Conservation (phyloP, 2,113 vertebrate species). For the Mus spicilegus region DNA sequence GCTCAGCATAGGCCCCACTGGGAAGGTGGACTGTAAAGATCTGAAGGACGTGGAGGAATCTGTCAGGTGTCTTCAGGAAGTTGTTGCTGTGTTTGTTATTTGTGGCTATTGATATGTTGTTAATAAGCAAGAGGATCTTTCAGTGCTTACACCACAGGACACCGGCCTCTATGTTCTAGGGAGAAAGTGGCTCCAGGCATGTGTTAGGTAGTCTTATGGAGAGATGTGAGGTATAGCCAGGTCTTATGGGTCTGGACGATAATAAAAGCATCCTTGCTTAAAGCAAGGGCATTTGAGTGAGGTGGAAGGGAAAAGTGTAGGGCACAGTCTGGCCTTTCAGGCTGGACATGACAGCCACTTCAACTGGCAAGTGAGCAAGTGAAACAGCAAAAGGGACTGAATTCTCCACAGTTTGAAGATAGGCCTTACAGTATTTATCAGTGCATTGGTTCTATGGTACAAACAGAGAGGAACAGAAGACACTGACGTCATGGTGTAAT, state of each 20-base stretch:
- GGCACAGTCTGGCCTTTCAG: neutral
- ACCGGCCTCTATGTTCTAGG: neutral
- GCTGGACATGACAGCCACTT: neutral
- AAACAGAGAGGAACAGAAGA: too few relatives aligned
- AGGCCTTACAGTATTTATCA: neutral
- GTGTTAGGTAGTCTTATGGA: neutral
- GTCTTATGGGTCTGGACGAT: neutral
- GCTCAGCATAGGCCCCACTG: neutral
- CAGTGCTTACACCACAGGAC: neutral
- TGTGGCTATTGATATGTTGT: neutral
- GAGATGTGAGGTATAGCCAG: neutral
- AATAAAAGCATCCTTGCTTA: neutral
- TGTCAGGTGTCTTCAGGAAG: neutral
- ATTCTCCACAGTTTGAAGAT: neutral
- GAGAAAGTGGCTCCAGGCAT: neutral
- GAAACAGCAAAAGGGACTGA: neutral
- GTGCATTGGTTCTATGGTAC: neutral
- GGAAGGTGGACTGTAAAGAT: neutral
- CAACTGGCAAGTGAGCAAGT: neutral
- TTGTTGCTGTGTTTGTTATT: neutral
- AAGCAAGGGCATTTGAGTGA: neutral
- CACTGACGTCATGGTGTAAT: too few relatives aligned
- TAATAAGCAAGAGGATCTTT: neutral
- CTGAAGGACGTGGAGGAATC: neutral
- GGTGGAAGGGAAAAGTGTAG: neutral